Percentiles rank a stretch among this genome's conserved stretches.
Evolutionary conservation across 1,140 invertebrate genomes (phyloP).

Genomic region (Caenorhabditis latens): DNA sequence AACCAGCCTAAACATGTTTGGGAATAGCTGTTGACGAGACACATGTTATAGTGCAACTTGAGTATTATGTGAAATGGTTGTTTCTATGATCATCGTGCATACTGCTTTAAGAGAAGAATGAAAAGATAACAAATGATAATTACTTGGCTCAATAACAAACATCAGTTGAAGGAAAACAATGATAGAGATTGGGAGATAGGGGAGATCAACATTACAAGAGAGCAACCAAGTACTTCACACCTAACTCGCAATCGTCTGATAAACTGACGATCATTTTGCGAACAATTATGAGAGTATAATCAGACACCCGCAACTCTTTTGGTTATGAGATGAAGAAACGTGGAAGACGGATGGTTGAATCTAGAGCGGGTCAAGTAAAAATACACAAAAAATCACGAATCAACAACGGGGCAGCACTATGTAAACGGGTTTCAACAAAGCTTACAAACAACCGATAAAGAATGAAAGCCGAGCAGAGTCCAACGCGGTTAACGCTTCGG

Average conservation of each 20-base stretch:
- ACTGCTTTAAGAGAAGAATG: background rate
- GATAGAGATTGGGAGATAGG: constrained; percentile 40
- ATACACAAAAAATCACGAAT: constrained; percentile 43
- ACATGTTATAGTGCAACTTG: constrained; percentile 50
- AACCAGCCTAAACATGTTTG: constrained; percentile 27
- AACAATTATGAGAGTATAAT: constrained; percentile 53
- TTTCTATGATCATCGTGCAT: constrained; percentile 48
- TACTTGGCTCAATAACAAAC: background rate
- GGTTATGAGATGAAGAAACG: constrained; percentile 1
- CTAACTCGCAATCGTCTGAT: constrained; percentile 23
- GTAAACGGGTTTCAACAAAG: constrained; percentile 28
- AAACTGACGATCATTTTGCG: constrained; percentile 37
- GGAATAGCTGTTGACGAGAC: constrained; percentile 32
- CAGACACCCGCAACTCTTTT: constrained; percentile 24
- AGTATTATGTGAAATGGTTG: constrained; percentile 53
- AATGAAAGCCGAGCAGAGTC: background rate
- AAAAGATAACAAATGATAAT: background rate
- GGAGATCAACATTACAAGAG: constrained; percentile 30
- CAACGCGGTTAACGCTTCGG: background rate
- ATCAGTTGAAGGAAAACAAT: constrained; percentile 11
- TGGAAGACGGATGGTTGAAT: constrained; percentile 1
- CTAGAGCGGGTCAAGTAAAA: constrained; percentile 5
- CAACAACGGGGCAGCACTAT: constrained; percentile 41
- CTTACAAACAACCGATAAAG: constrained; percentile 29
- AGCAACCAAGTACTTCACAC: constrained; percentile 35